A percentile compares a stretch with the other conserved stretches of the same genome.
phyloP scores from a whole-genome alignment of 1,140 invertebrate species.

The Lucilia cuprina region DNA sequence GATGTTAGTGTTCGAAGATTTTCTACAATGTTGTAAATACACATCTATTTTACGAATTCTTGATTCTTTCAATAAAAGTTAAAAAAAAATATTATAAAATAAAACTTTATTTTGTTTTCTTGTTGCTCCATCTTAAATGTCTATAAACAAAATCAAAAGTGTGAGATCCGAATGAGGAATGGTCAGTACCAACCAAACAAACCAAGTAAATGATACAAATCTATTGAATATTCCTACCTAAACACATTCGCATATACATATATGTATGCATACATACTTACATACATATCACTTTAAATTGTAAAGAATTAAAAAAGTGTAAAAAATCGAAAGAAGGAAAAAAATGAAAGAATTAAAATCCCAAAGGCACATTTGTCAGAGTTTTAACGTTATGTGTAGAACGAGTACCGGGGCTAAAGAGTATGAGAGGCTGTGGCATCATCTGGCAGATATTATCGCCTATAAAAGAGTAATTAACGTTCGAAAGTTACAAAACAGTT shows the following conservation, averaged over 20 bases:
- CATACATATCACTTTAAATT: neutral
- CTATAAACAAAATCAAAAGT: slow-evolving; percentile 12
- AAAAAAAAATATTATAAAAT: neutral
- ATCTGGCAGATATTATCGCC: slow-evolving; percentile 31
- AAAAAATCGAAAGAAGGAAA: neutral
- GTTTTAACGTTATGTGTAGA: neutral
- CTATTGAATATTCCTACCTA: neutral
- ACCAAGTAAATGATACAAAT: neutral
- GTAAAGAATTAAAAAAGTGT: neutral
- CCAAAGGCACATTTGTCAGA: slow-evolving; percentile 10
- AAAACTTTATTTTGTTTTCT: neutral
- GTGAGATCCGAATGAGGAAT: neutral
- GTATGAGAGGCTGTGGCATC: neutral
- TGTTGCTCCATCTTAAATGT: neutral
- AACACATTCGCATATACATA: neutral
- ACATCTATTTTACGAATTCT: neutral
- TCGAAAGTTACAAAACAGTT: slow-evolving; percentile 25
- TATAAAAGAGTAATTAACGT: slow-evolving; percentile 32
- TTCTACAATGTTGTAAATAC: neutral
- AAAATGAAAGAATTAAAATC: neutral
- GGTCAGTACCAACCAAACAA: neutral
- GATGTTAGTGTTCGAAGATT: neutral
- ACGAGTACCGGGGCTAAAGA: neutral
- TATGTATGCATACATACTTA: neutral
- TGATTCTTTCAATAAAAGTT: neutral